These are phyloP conservation scores for Steatornis caripensis DNA, from an alignment of 2,113 vertebrate genomes.

Conservation along the genomic window DNA sequence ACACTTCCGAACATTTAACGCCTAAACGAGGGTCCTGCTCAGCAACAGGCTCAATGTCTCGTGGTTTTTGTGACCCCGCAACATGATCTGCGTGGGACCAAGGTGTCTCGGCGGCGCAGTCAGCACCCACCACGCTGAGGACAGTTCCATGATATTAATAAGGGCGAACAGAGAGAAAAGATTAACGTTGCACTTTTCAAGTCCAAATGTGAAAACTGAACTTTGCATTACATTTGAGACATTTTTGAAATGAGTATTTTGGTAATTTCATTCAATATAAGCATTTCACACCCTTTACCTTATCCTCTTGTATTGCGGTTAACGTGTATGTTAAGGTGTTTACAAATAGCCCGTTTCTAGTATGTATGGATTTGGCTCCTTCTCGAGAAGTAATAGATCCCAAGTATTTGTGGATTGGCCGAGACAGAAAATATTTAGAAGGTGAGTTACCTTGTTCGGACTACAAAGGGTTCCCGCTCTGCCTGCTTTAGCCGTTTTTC, in stretches of 20 bases:
- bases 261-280: background rate
- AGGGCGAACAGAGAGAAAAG: background rate
- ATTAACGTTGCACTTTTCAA: background rate
- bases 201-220: background rate
- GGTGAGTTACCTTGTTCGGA: constrained; percentile 43
- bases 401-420: constrained; percentile 71
- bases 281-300: background rate
- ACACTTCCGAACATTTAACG: background rate
- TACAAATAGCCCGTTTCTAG: constrained; percentile 62
- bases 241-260: background rate
- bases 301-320: constrained; percentile 51
- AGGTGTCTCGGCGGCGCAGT: rapidly evolving
- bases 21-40: background rate
- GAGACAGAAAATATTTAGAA: constrained; percentile 66
- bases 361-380: constrained; percentile 67
- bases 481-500: background rate
- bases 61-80: background rate
- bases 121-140: background rate
- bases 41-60: background rate
- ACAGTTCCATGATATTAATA: background rate
- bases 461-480: background rate
- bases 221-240: no score
- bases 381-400: constrained; percentile 70
- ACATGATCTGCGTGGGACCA: rapidly evolving
- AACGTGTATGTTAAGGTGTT: constrained; percentile 71